Base-by-base conservation (phyloP, 2,888 invertebrate genomes). In the Noctua janthina region DNA sequence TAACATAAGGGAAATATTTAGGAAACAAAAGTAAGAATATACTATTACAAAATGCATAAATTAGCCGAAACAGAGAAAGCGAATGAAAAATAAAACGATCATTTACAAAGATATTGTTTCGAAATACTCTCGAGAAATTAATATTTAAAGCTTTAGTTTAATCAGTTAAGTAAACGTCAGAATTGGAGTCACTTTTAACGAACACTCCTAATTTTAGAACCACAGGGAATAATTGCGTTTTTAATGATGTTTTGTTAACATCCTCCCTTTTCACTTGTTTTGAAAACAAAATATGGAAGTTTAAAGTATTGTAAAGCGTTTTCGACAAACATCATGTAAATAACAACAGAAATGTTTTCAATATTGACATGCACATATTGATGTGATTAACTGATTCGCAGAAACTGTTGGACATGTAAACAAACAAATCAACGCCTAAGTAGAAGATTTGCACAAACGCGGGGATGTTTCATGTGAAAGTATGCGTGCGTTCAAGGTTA, bases 401-500 rank as follows among this genome's bases (percentile, higher is more conserved):
- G 67, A 74, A 85, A 59, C n/a, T 72, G 74, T 80, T 73, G 68
- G 75, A 56, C 54, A 49, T 67, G 77, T 84, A 80, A 84, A 88
- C 73, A 82, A 89, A 84, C 64, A 82, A 79, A 78, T 66, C 11
- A 56, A 84, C 46, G 71, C 76, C 10, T 74, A 71, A 81, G 29
- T 69, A 79, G 69, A 76, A 81, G 75, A 74, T 81, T 79, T 49
- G 11, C 67, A 64, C 56, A 70, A 79, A 73, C 78, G 76, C 86
- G 87, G 90, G 89, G 88, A 83, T 90, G 88, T 89, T 92, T 90
- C 88, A 92, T 92, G 94, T 91, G 93, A 94, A 94, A 91, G 91
- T 89, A 88, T 90, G 93, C 90, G 92, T 94, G 94, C 87, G 89
- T 90, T 90, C 95, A 95, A 95, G 95, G 95, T 93, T 92, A 93